Conservation (phyloP, 1,140 invertebrate species). For the Caerostris darwini region DNA sequence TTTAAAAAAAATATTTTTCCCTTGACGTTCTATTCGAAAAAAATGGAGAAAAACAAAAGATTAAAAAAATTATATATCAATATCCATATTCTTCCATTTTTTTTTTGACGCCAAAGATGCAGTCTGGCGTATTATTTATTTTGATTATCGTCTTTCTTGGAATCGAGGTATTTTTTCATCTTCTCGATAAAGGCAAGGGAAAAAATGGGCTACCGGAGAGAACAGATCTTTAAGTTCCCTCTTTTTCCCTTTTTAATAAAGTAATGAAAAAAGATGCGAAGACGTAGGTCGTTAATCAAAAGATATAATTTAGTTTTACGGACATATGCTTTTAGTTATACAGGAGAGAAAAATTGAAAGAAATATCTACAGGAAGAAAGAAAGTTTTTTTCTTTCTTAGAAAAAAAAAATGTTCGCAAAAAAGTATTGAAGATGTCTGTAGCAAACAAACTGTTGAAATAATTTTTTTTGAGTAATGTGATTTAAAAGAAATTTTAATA, state of each 20-base stretch:
- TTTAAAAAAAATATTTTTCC: neutral
- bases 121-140: conserved; percentile 32
- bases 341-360: conserved; percentile 5
- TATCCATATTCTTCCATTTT: conserved; percentile 15
- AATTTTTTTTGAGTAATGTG: neutral
- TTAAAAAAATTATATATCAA: conserved; percentile 51
- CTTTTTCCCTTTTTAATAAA: neutral
- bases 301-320: conserved; percentile 54
- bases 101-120: neutral
- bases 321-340: conserved; percentile 34
- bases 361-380: neutral
- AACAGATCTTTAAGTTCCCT: neutral
- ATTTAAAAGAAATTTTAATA: neutral
- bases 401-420: neutral
- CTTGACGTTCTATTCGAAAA: neutral
- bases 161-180: neutral
- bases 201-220: neutral
- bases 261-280: neutral
- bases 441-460: neutral
- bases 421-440: neutral
- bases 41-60: neutral
- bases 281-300: conserved; percentile 28
- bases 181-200: neutral
- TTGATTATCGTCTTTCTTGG: neutral
- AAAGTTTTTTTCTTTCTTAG: neutral